A percentile compares a stretch with the other conserved stretches of the same genome.
These are phyloP conservation scores for Galerucella nymphaeae DNA, from an alignment of 2,888 invertebrate genomes.

Conservation along the genomic window DNA sequence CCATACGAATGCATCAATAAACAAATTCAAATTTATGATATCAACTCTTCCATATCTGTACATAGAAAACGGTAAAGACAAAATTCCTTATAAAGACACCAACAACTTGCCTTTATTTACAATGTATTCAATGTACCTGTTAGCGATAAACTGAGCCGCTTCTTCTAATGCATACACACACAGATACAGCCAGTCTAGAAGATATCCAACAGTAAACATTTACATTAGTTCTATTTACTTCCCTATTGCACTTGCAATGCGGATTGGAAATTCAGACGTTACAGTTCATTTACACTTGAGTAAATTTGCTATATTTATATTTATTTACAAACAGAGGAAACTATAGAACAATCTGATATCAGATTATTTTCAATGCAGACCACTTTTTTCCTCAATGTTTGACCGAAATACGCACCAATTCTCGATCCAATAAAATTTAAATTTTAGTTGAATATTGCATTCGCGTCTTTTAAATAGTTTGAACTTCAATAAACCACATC, in stretches of 20 bases:
- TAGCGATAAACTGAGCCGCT: constrained; percentile 8
- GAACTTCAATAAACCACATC: too few species aligned
- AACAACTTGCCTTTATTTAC: constrained; percentile 14
- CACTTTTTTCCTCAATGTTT: neutral
- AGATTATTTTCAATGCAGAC: too few species aligned
- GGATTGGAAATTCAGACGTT: constrained; percentile 6
- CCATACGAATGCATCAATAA: constrained; percentile 1
- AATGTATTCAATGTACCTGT: constrained; percentile 18
- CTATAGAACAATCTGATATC: too few species aligned
- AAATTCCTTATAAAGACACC: constrained; percentile 16
- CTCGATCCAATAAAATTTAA: neutral
- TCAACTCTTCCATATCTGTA: constrained; percentile 11
- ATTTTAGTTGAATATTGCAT: too few species aligned
- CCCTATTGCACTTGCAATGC: neutral
- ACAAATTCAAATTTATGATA: constrained; percentile 13
- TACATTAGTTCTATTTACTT: constrained; percentile 21
- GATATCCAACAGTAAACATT: constrained; percentile 15
- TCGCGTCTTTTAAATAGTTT: too few species aligned
- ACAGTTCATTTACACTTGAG: constrained; percentile 2
- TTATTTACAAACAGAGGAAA: neutral
- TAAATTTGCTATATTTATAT: constrained; percentile 3
- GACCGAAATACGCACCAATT: neutral
- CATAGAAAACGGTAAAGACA: constrained; percentile 15
- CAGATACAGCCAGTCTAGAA: neutral
- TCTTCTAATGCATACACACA: constrained; percentile 9